Evolutionary conservation across 2,113 vertebrate species (phyloP), one percentile per base, ranked within the genome.

Genomic region (Mystacornis crossleyi): DNA sequence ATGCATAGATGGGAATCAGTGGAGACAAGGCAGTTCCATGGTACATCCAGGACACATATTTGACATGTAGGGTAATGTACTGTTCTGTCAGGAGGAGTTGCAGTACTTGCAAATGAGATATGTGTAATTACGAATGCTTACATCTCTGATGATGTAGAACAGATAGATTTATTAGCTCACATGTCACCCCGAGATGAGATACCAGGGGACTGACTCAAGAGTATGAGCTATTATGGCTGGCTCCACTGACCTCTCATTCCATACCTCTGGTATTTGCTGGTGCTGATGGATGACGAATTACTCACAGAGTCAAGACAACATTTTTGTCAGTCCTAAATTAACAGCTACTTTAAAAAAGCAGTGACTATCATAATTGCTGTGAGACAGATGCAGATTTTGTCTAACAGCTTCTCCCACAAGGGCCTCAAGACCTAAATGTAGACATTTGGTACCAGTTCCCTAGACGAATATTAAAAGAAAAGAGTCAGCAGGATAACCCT

Each of bases 101-200:
- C 54, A 67, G 31, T 66, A 11, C 29, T 67, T 11, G 0, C 34
- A 40, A 66, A 74, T 21, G 16, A 81, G 31, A 47, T 36, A 34
- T 1, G 4, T 1, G 4, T 38, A 75, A 42, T 21, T 66, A 29
- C 0, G 0, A 38, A 43, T 4, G 1, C 6, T 82, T 86, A 25
- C 57, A 73, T 9, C 21, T 90, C 54, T 61, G 19, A 43, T 58
- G 50, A 18, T 42, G 38, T 38, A 69, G 50, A 61, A 65, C 25
- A 83, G 18, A 36, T 34, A 34, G 33, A 79, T 65, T 80, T 64
- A 60, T 77, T 81, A 89, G n/a, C 31, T 70, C 36, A 40, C 7
- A 2, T 38, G 26, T 65, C 48, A 65, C 24, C 14, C 21, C 0
- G 1, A 69, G 62, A 53, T 77, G 71, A 89, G 29, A 48, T 43